These are phyloP conservation scores for Meliscaeva auricollis DNA, from an alignment of 2,888 invertebrate genomes.

Conservation along the genomic window DNA sequence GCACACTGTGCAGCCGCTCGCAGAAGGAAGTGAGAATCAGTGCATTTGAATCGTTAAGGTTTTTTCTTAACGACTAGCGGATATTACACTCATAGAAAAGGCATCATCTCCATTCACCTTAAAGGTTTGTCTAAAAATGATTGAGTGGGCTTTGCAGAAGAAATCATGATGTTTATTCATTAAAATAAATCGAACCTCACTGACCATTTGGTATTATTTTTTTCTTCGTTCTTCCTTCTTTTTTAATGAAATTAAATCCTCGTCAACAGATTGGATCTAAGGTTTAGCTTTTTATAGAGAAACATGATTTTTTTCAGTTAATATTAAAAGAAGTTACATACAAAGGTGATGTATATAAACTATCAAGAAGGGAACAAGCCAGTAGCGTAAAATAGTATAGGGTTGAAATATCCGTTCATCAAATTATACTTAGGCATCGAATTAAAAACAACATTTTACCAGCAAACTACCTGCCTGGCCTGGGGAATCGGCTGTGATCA, in stretches of 20 bases:
- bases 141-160: constrained; percentile 41
- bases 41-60: constrained; percentile 69
- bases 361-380: too few relatives aligned
- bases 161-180: constrained; percentile 47
- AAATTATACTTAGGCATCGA: too few relatives aligned
- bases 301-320: neutral
- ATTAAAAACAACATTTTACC: too few relatives aligned
- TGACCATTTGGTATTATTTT: constrained; percentile 43
- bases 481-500: too few relatives aligned
- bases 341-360: too few relatives aligned
- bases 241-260: constrained; percentile 8
- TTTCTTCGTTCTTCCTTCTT: neutral
- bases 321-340: too few relatives aligned
- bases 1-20: neutral
- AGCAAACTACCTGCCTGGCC: too few relatives aligned
- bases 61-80: constrained; percentile 70
- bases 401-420: too few relatives aligned
- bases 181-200: constrained; percentile 53
- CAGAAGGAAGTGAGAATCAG: constrained; percentile 72
- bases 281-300: neutral
- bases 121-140: constrained; percentile 38
- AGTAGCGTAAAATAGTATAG: too few relatives aligned
- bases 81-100: constrained; percentile 70
- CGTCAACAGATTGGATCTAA: constrained; percentile 29
- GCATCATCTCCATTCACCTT: constrained; percentile 61